A percentile compares a stretch with the other conserved stretches of the same genome.
These are phyloP conservation scores for Rhipidura dahli DNA, from an alignment of 2,113 vertebrate genomes.

Conservation along the genomic window DNA sequence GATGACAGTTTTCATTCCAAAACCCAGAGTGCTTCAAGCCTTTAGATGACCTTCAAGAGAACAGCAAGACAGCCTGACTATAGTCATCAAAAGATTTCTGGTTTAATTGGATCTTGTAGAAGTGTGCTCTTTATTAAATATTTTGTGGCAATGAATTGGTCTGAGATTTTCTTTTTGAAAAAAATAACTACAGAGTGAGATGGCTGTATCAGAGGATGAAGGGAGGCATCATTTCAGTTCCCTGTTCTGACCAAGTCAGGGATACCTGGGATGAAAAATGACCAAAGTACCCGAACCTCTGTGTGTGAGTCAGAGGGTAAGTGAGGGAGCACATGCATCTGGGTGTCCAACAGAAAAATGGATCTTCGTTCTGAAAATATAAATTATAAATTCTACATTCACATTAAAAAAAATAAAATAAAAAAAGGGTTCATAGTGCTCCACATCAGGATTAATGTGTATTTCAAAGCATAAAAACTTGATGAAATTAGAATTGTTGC, in stretches of 20 bases:
- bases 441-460: not conserved
- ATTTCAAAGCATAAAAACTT: not conserved
- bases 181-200: not conserved
- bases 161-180: not conserved
- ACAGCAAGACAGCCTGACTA: not conserved
- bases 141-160: not conserved
- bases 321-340: not conserved
- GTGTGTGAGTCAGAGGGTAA: not conserved
- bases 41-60: slow-evolving; percentile 4
- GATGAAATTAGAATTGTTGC: not conserved
- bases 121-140: not conserved
- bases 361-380: not conserved
- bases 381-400: not conserved
- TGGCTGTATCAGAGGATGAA: not conserved
- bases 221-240: not conserved
- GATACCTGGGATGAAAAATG: not conserved
- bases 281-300: not conserved
- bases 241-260: not conserved
- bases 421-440: not conserved
- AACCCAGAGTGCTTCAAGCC: not conserved
- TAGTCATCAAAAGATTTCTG: not conserved
- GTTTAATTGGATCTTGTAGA: not conserved
- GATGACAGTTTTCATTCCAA: not conserved
- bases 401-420: not conserved
- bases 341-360: not conserved